A percentile compares a stretch with the other conserved stretches of the same genome.
These are phyloP conservation scores for Mustela lutreola DNA, from an alignment of 2,113 vertebrate species.

Conservation along the genomic window DNA sequence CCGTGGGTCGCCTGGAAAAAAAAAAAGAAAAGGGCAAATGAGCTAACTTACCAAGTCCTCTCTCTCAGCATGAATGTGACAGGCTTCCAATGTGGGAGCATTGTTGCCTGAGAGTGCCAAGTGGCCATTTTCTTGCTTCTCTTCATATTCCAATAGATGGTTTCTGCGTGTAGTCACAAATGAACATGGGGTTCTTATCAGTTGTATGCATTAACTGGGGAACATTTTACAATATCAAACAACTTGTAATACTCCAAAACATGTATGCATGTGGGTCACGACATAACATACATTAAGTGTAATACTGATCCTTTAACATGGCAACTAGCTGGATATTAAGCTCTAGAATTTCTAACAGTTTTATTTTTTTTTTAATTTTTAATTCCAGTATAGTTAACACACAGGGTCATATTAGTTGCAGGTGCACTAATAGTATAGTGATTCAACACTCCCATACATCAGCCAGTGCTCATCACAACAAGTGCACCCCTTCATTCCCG, in stretches of 20 bases:
- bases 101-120: neutral
- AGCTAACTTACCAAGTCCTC: neutral
- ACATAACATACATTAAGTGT: neutral
- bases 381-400: neutral
- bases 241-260: neutral
- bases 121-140: neutral
- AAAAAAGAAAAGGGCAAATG: neutral
- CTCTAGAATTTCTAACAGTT: neutral
- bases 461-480: neutral
- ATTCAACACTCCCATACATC: neutral
- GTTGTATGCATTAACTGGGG: neutral
- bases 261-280: neutral
- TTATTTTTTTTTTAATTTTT: neutral
- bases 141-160: neutral
- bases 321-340: neutral
- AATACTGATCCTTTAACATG: neutral
- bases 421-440: neutral
- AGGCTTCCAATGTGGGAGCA: neutral
- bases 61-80: neutral
- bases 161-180: neutral
- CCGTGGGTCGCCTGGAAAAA: fast-evolving
- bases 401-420: neutral
- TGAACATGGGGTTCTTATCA: neutral
- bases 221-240: neutral
- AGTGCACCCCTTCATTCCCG: neutral